These are phyloP conservation scores for Leptopilina drosophilae DNA, from an alignment of 2,888 invertebrate genomes.

Conservation along the genomic window DNA sequence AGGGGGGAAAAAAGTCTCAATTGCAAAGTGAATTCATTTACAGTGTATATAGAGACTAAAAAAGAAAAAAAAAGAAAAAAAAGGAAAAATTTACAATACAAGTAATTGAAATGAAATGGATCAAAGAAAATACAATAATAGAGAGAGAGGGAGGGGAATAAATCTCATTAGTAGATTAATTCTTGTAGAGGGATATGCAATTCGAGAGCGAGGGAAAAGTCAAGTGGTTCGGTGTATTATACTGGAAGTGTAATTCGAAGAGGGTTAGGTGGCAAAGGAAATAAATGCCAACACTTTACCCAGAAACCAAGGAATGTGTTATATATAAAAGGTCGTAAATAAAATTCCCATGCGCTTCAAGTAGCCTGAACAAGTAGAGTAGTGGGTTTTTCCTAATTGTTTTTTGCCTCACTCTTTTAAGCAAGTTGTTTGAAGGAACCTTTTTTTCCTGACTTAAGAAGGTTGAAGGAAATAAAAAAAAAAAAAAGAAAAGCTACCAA, in stretches of 20 bases:
- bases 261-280: conserved; percentile 55
- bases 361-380: conserved; percentile 31
- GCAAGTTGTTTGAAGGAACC: conserved; percentile 42
- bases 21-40: no score
- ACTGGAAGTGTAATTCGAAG: conserved; percentile 39
- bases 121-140: not conserved
- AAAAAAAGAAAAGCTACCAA: no score
- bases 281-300: conserved; percentile 65
- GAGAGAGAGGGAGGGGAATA: not conserved
- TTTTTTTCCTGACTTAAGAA: conserved; percentile 40
- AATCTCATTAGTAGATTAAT: conserved; percentile 5
- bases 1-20: no score
- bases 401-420: conserved; percentile 49
- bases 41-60: no score
- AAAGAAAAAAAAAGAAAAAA: no score
- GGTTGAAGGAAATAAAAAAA: conserved; percentile 44
- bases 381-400: conserved; percentile 64
- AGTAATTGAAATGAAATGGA: not conserved
- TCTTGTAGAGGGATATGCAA: not conserved
- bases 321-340: conserved; percentile 68
- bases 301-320: conserved; percentile 62
- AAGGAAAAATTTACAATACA: not conserved
- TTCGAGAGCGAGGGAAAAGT: conserved; percentile 47
- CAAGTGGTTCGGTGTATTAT: conserved; percentile 4
- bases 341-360: conserved; percentile 65